Base-by-base conservation (phyloP, 1,140 invertebrate species). In the Gryllus bimaculatus region DNA sequence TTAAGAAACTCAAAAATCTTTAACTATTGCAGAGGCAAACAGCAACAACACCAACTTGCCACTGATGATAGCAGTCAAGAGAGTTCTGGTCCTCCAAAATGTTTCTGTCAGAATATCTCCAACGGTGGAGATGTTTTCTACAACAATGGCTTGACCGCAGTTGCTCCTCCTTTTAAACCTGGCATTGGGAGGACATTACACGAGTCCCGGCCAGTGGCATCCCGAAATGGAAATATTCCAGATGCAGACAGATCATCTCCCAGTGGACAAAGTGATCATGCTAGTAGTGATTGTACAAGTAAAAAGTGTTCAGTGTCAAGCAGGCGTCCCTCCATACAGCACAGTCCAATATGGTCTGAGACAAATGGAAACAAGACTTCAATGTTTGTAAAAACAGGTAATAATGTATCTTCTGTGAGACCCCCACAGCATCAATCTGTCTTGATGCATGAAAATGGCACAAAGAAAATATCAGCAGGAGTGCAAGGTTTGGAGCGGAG, bases 181-280 rank as follows among this genome's bases (percentile, higher is more conserved):
- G 20, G 74, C 47, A 13, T 26, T 10, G 74, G 74, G 7, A 10
- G 74, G 7, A 66, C 78, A 20, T 8, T 48, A 2, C 48, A 47
- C 15, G 48, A 39, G 39, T 39, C 13, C 75, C 75, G 76, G 18
- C 13, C 20, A 26, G 20, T 77, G 39, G 18, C 10, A 39, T 8
- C 76, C 8, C 21, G 79, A 8, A 8, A 47, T 26, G 21, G 75
- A n/a, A 13, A 8, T 47, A 26, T 49, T n/a, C 78, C 78, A 18
- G 84, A 84, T 8, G 86, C 86, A 48, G 88, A 94, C 81, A 87
- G 93, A 18, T 94, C 93, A 15, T 95, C 93, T 0, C 93, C 94
- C 0, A 94, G 93, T 81, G 94, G 94, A 0, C 93, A 95, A 83
- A 94, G 93, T 78, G 93, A 94, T 85, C 91, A 93, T 75, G 88